Evolutionary conservation across 2,113 vertebrate genomes (phyloP).

Genomic region (Osmerus eperlanus): DNA sequence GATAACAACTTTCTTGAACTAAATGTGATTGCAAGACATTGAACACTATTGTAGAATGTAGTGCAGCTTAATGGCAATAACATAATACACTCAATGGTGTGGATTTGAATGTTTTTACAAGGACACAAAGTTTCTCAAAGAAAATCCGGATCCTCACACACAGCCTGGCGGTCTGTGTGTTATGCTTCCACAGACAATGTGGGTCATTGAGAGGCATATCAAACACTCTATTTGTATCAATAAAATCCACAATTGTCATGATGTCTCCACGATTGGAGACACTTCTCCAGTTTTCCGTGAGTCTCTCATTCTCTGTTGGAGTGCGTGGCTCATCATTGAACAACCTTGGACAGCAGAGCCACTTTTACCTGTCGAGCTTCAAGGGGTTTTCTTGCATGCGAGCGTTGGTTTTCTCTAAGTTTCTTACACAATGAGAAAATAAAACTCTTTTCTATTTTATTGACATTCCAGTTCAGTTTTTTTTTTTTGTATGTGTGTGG

Average conservation of each 20-base stretch:
- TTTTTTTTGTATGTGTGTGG: slow-evolving; percentile 42
- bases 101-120: too few relatives aligned
- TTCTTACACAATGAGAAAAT: slow-evolving; percentile 57
- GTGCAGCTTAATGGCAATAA: too few relatives aligned
- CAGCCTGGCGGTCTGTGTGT: too few relatives aligned
- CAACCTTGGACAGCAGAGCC: slow-evolving; percentile 69
- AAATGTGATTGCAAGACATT: too few relatives aligned
- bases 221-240: slow-evolving; percentile 11
- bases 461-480: background rate
- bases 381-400: slow-evolving; percentile 59
- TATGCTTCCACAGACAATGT: too few relatives aligned
- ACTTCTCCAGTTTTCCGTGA: slow-evolving; percentile 34
- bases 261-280: slow-evolving; percentile 49
- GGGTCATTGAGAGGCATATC: too few relatives aligned
- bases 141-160: too few relatives aligned
- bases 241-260: slow-evolving; percentile 47
- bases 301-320: slow-evolving; percentile 57
- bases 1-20: too few relatives aligned
- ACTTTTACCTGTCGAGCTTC: slow-evolving; percentile 61
- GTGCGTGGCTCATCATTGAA: slow-evolving; percentile 67
- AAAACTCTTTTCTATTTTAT: slow-evolving; percentile 55
- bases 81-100: too few relatives aligned
- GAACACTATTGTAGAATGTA: too few relatives aligned
- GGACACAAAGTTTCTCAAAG: too few relatives aligned
- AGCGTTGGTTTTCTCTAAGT: slow-evolving; percentile 55